Evolutionary conservation across 2,888 invertebrate genomes (phyloP).

Genomic region (Gandaritis pyraliata): DNA sequence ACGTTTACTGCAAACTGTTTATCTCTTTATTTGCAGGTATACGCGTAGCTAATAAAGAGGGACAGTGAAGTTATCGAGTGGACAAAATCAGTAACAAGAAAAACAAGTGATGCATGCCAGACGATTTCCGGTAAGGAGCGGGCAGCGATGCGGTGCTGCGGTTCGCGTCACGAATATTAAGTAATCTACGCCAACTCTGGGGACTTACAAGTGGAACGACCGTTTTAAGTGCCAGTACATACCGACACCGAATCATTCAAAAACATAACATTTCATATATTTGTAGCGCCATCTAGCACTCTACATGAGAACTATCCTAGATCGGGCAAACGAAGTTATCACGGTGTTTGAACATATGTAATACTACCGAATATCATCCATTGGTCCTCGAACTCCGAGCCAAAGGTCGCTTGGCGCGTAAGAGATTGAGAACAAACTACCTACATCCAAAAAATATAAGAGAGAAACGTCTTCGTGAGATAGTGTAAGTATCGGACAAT

Average conservation of each 20-base stretch:
- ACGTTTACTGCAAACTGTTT: background rate
- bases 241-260: conserved; percentile 17
- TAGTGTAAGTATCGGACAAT: too few relatives aligned
- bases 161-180: conserved; percentile 62
- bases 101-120: conserved; percentile 60
- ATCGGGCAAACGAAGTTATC: too few relatives aligned
- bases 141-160: conserved; percentile 49
- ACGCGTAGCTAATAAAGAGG: background rate
- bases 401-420: too few relatives aligned
- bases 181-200: conserved; percentile 49
- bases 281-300: too few relatives aligned
- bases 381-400: too few relatives aligned
- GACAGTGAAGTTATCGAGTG: conserved; percentile 39
- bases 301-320: too few relatives aligned
- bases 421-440: too few relatives aligned
- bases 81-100: conserved; percentile 56
- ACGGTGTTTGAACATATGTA: too few relatives aligned
- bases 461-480: too few relatives aligned
- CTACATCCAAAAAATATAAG: too few relatives aligned
- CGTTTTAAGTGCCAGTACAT: conserved; percentile 42
- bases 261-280: background rate
- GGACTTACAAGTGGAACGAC: conserved; percentile 54
- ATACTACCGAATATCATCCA: too few relatives aligned
- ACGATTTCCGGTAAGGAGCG: conserved; percentile 67
- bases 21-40: conserved; percentile 14